Evolutionary conservation across 1,140 invertebrate genomes (phyloP).

Genomic region (Drosophila eugracilis): DNA sequence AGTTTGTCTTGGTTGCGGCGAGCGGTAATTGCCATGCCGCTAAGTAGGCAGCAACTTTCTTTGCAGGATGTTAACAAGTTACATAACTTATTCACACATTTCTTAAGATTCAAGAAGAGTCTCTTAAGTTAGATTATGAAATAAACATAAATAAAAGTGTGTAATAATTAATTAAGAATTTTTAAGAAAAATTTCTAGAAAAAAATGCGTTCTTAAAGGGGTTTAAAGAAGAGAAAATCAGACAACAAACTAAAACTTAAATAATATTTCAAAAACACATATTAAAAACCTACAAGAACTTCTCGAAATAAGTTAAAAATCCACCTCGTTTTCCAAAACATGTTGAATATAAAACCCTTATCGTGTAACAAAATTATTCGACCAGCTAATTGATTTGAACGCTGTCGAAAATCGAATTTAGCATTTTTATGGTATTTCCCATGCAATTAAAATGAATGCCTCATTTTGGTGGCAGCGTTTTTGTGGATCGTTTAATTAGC

Average conservation of each 20-base stretch:
- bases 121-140: too few species aligned
- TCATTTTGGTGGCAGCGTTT: constrained; percentile 48
- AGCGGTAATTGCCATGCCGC: constrained; percentile 38
- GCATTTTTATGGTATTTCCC: constrained; percentile 17
- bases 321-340: too few species aligned
- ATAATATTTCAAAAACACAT: too few species aligned
- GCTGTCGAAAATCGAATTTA: constrained; percentile 46
- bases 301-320: too few species aligned
- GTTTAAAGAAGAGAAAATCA: too few species aligned
- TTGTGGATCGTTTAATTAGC: constrained; percentile 67
- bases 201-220: too few species aligned
- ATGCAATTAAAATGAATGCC: constrained; percentile 54
- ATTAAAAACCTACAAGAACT: too few species aligned
- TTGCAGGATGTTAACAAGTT: background rate
- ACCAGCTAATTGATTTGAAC: constrained; percentile 25
- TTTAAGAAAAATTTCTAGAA: too few species aligned
- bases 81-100: background rate
- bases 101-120: background rate
- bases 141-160: too few species aligned
- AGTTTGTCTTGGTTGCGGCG: constrained; percentile 47
- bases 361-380: background rate
- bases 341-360: background rate
- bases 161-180: too few species aligned
- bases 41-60: constrained; percentile 8
- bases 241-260: too few species aligned